Evolutionary conservation across 2,888 invertebrate genomes (phyloP).

Genomic region (Drosophila tanythrix): DNA sequence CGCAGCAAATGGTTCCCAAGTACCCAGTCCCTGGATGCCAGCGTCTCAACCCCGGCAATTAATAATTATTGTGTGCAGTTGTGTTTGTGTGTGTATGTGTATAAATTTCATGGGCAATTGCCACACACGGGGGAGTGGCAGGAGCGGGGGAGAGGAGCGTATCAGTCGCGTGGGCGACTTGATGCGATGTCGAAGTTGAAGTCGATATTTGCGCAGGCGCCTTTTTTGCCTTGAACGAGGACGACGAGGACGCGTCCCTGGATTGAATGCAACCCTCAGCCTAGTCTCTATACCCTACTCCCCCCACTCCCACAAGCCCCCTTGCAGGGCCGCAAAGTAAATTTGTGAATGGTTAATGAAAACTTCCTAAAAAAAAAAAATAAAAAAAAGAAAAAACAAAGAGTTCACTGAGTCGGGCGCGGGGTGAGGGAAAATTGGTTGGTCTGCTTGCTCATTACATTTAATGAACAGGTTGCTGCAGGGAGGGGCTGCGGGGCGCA

Average conservation of each 20-base stretch:
- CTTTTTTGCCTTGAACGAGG: conserved; percentile 55
- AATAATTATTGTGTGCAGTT: conserved; percentile 73
- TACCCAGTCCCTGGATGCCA: conserved; percentile 1
- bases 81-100: conserved; percentile 66
- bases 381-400: conserved; percentile 35
- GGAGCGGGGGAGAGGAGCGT: conserved; percentile 2
- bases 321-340: conserved; percentile 72
- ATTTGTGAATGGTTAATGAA: conserved; percentile 83
- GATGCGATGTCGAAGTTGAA: conserved; percentile 13
- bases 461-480: conserved; percentile 67
- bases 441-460: conserved; percentile 72
- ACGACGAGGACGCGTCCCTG: conserved; percentile 58
- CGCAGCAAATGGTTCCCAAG: conserved; percentile 10
- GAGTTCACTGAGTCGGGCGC: conserved; percentile 15
- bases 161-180: conserved; percentile 65
- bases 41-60: conserved; percentile 63
- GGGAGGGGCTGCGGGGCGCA: conserved; percentile 6
- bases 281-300: neutral
- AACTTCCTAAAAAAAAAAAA: conserved; percentile 58
- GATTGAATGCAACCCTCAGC: conserved; percentile 19
- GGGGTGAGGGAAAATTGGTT: conserved; percentile 20
- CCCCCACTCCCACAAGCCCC: neutral
- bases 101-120: conserved; percentile 83
- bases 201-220: conserved; percentile 57
- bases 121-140: conserved; percentile 18